Evolutionary conservation across 2,888 invertebrate genomes (phyloP).

Genomic region (Steromphala cineraria): DNA sequence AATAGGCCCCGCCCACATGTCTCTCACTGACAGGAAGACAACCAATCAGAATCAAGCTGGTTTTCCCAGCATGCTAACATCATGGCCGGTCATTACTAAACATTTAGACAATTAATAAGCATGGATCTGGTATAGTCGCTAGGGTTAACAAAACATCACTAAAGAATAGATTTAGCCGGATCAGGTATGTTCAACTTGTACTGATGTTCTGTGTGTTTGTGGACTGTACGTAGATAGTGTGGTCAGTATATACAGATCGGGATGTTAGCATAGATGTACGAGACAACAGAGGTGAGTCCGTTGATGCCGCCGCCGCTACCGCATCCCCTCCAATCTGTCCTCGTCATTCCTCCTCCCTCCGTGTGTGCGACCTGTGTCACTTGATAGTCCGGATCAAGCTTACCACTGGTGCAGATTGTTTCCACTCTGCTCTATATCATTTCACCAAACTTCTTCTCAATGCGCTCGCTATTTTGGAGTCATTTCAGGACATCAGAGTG

Average conservation of each 20-base stretch:
- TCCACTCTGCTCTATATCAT: neutral
- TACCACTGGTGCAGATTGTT: neutral
- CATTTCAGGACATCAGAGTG: conserved; percentile 6
- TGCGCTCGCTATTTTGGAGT: neutral
- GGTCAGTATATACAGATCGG: neutral
- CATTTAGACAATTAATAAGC: conserved; percentile 33
- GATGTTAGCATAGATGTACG: neutral
- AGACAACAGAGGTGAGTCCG: neutral
- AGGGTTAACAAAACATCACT: conserved; percentile 17
- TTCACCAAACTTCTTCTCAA: neutral
- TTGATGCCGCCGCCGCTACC: neutral
- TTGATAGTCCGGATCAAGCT: neutral
- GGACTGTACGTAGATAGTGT: neutral
- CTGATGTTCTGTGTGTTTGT: conserved; percentile 1
- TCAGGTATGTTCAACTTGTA: conserved; percentile 6
- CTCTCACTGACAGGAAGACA: neutral
- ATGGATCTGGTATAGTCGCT: conserved; percentile 23
- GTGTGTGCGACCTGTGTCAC: neutral
- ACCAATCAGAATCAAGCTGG: neutral
- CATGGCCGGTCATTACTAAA: conserved; percentile 27
- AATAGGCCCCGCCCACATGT: neutral
- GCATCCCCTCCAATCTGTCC: neutral
- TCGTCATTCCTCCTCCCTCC: neutral
- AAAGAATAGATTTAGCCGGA: conserved; percentile 15
- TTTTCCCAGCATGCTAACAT: conserved; percentile 25